These are phyloP conservation scores for Eledone cirrhosa DNA, from an alignment of 2,888 invertebrate species.

Conservation along the genomic window DNA sequence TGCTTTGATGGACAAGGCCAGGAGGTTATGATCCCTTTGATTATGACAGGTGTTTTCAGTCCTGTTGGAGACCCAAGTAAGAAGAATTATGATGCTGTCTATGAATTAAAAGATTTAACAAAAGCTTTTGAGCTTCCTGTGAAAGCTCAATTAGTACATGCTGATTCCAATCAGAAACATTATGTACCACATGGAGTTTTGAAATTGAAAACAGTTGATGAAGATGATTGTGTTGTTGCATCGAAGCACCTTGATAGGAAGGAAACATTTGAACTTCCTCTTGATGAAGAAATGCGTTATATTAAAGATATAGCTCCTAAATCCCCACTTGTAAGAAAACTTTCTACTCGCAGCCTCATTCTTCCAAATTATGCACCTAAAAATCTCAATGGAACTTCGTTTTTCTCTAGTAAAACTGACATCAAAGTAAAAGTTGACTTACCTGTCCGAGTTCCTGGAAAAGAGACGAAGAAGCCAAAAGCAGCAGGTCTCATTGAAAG, in stretches of 20 bases:
- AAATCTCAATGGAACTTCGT: background rate
- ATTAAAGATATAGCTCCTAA: constrained; percentile 28
- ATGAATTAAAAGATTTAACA: constrained; percentile 56
- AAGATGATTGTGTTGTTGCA: constrained; percentile 48
- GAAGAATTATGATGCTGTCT: constrained; percentile 58
- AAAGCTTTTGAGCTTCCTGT: constrained; percentile 56
- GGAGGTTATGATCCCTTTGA: constrained; percentile 60
- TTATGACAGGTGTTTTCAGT: constrained; percentile 60
- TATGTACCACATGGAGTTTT: constrained; percentile 46
- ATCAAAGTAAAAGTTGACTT: constrained; percentile 39
- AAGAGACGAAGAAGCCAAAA: constrained; percentile 49
- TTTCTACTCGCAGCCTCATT: constrained; percentile 11
- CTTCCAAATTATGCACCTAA: constrained; percentile 20
- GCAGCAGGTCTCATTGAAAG: constrained; percentile 53
- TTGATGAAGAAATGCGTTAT: constrained; percentile 35
- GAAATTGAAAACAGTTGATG: constrained; percentile 48
- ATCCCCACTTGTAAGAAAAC: background rate
- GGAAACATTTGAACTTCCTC: constrained; percentile 34
- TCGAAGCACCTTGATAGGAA: constrained; percentile 29
- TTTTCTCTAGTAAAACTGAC: background rate
- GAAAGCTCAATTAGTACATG: constrained; percentile 54
- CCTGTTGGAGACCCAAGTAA: constrained; percentile 54
- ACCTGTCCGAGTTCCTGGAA: constrained; percentile 48
- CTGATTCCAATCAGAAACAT: constrained; percentile 39
- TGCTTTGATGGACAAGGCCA: constrained; percentile 52